These are phyloP conservation scores for Hestina assimilis DNA, from an alignment of 1,140 invertebrate species.

Conservation along the genomic window DNA sequence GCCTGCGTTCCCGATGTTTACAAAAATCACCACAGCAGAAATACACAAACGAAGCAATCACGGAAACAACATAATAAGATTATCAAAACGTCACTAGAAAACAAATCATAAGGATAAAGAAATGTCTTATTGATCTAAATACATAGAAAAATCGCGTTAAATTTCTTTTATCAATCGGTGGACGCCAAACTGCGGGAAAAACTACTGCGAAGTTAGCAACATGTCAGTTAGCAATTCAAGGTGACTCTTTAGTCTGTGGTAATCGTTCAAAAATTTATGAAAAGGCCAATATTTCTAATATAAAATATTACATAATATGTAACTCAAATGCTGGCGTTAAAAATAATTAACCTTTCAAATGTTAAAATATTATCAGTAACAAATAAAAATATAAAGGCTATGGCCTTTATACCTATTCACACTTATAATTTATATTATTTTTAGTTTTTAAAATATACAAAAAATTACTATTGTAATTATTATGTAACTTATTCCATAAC, in stretches of 20 bases:
- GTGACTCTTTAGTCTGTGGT: constrained; percentile 53
- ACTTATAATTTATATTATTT: too few relatives aligned
- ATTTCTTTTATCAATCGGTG: constrained; percentile 67
- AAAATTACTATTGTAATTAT: too few relatives aligned
- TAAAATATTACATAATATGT: too few relatives aligned
- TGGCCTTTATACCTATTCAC: too few relatives aligned
- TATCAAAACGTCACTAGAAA: constrained; percentile 54
- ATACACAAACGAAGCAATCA: constrained; percentile 56
- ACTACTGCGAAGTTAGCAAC: constrained; percentile 70
- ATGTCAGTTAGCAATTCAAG: constrained; percentile 51
- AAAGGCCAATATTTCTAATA: neutral
- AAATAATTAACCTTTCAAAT: too few relatives aligned
- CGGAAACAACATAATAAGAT: constrained; percentile 59
- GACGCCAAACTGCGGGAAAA: constrained; percentile 77
- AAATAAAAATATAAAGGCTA: too few relatives aligned
- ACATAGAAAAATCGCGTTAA: constrained; percentile 64
- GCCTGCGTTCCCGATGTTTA: constrained; percentile 71
- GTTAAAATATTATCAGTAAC: too few relatives aligned
- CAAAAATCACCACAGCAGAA: constrained; percentile 62
- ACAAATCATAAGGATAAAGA: constrained; percentile 45
- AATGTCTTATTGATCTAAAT: constrained; percentile 68
- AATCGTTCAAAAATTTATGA: constrained; percentile 34
- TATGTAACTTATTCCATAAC: too few relatives aligned
- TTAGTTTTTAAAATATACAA: too few relatives aligned
- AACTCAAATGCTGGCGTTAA: too few relatives aligned